Base-by-base conservation (phyloP, 2,797 vertebrate genomes). In the Melanotaenia maccullochi region DNA sequence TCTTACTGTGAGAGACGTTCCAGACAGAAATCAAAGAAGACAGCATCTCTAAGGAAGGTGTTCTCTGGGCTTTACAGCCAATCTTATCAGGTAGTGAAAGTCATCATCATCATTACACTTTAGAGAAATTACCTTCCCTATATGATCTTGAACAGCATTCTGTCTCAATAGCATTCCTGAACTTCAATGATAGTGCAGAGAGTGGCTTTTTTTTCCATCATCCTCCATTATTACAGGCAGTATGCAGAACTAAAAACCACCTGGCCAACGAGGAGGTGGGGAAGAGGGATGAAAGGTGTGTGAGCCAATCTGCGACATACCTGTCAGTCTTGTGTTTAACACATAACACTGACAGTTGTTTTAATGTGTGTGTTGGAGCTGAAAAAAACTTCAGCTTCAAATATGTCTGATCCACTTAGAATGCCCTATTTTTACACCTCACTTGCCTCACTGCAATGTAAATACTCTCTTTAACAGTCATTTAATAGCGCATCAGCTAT, bases 11-110 rank as follows among this genome's bases (percentile, higher is more conserved):
- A 87, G 89, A 92, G 69, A 79, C 78, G 75, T 78, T 90, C 89
- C 90, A 91, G 89, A 82, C 82, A 75, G 60, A 54, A 80, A 89
- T 86, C 77, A 90, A 88, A 91, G 78, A 66, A 54, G 73, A 62
- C 56, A 67, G 44, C 79, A 56, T 42, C 67, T 80, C 73, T 8
- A 67, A 52, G 7, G 20, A 73, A 81, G 74, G 68, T 47, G 69
- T 56, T 62, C 57, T 38, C 51, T 51, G 61, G 73, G 44, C 54
- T 32, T 25, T 49, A 63, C 61, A 61, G 57, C 20, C 33, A 55
- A 25, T 85, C 81, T 80, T 87, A 82, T 84, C 78, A 51, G 18
- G 30, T 6, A 7, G 60, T 79, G 77, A 80, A 89, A 76, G 81
- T 79, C 58, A 38, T 65, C 33, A 8, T 78, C 75, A 62, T 79